Conservation (phyloP, 2,797 vertebrate species). For the Eulemur mongoz region DNA sequence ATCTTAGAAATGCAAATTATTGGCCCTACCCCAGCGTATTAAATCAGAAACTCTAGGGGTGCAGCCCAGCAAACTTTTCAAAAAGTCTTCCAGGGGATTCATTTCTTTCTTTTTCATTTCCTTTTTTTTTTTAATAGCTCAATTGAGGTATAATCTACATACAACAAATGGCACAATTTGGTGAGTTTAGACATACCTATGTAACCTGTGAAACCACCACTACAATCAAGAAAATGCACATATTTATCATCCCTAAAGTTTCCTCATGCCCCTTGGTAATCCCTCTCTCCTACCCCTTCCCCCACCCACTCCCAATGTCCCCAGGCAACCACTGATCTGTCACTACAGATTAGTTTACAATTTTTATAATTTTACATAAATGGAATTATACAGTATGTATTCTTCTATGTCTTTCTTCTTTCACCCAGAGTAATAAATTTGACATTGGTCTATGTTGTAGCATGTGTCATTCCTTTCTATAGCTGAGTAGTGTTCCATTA, state of each 20-base stretch:
- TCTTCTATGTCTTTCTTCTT: background rate
- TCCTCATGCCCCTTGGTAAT: too few species aligned
- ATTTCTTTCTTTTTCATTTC: background rate
- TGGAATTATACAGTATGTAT: too few species aligned
- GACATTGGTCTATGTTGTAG: background rate
- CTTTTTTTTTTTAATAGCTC: background rate
- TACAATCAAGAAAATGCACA: too few species aligned
- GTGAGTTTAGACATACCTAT: too few species aligned
- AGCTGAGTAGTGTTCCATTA: background rate
- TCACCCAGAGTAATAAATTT: background rate
- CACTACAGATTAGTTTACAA: too few species aligned
- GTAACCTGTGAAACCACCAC: too few species aligned
- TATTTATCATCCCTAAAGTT: too few species aligned
- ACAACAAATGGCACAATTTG: too few species aligned
- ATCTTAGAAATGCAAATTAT: background rate
- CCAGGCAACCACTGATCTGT: too few species aligned
- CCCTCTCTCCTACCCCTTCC: too few species aligned
- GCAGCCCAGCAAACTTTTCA: background rate
- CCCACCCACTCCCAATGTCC: too few species aligned
- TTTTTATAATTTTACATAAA: too few species aligned
- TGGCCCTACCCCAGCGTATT: background rate
- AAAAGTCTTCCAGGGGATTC: background rate
- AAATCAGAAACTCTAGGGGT: background rate
- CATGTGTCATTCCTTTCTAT: background rate
- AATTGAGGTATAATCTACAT: background rate